These are phyloP conservation scores for Misgurnus anguillicaudatus DNA, from an alignment of 2,113 vertebrate genomes.

Conservation along the genomic window DNA sequence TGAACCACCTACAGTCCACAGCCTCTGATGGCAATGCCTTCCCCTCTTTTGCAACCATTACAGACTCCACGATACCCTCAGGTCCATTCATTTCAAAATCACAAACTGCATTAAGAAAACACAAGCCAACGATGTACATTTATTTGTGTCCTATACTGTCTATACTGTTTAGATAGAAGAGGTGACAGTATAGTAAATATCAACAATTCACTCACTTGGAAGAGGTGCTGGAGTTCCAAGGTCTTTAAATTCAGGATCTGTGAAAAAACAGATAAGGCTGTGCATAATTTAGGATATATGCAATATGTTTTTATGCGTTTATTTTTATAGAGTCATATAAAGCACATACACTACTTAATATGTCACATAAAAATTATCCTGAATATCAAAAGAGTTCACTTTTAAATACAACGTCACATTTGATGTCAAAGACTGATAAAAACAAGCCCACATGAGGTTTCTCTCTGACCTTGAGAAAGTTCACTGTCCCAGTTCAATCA, in stretches of 20 bases:
- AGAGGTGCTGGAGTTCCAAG: conserved; percentile 84
- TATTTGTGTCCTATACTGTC: not conserved
- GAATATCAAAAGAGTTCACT: too few relatives aligned
- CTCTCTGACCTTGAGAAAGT: conserved; percentile 34
- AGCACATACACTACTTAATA: too few relatives aligned
- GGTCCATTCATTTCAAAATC: conserved; percentile 95
- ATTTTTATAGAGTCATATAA: too few relatives aligned
- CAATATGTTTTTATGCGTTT: too few relatives aligned
- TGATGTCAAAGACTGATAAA: not conserved
- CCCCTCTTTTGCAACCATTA: conserved; percentile 84
- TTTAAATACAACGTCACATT: too few relatives aligned
- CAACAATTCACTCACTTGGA: conserved; percentile 81
- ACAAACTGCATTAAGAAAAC: conserved; percentile 77
- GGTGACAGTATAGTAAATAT: not conserved
- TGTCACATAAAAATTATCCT: too few relatives aligned
- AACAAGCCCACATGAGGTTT: not conserved
- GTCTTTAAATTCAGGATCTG: conserved; percentile 96
- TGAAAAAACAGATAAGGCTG: conserved; percentile 60
- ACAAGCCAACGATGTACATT: not conserved
- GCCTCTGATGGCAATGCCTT: conserved; percentile 86
- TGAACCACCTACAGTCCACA: conserved; percentile 97
- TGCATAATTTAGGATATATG: not conserved
- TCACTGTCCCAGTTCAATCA: conserved; percentile 14
- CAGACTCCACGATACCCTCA: conserved; percentile 91
- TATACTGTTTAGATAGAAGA: too few relatives aligned